Base-by-base conservation (phyloP, 2,888 invertebrate genomes). In the Standfussiana lucernea region DNA sequence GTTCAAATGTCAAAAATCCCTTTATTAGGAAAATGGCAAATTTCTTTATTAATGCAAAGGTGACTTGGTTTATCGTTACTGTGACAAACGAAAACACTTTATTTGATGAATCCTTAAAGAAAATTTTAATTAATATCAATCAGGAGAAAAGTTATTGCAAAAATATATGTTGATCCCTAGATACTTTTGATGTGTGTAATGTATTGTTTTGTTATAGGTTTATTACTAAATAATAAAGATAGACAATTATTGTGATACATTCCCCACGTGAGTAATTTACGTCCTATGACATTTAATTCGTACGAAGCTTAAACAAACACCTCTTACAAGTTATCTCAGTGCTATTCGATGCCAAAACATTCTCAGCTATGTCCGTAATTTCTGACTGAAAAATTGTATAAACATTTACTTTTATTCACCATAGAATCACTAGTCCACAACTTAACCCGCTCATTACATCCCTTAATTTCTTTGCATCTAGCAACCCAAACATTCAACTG, bases 401-500 rank as follows among this genome's bases (percentile, higher is more conserved):
- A 37, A 79, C 28, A 24, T 66, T 50, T 32, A 42, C 6, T 24
- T 47, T 35, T 0, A 72, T 59, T 47, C 24, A 75, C 11, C 28
- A 28, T 68, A 68, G n/a, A 64, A 50, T 18, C 40, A 24, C n/a
- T n/a, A 40, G 10, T 7, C 10, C 32, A 53, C 37, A 64, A 35
- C 47, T n/a, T 13, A 35, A 21, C 3, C 37, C 15, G 56, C 72
- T 53, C 11, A 72, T 76, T 59, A 61, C 45, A 84, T n/a, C 15
- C 28, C n/a, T 71, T 64, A 82, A 72, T 75, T 37, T 67, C n/a
- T 67, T 50, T 72, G 53, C 66, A 83, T 72, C 42, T 64, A 53
- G 59, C 61, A 42, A 45, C 71, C 73, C 64, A 77, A 85, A 75
- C 80, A 86, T 75, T 66, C 32, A 28, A 21, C 47, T 73, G 53